Base-by-base conservation (phyloP, 2,888 invertebrate species). In the Eretmocerus hayati region DNA sequence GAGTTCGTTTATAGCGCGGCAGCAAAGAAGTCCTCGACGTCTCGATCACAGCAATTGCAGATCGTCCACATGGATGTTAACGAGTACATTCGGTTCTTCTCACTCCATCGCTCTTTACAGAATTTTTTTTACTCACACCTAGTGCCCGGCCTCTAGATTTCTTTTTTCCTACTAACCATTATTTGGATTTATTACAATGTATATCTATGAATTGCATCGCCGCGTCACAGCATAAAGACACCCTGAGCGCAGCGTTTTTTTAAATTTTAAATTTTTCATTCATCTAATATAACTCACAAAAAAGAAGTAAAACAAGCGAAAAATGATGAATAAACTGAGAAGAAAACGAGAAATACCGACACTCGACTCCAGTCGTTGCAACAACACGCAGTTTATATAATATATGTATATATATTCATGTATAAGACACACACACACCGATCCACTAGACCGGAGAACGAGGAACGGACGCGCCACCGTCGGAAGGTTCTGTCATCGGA, bases 91-190 rank as follows among this genome's bases (percentile, higher is more conserved):
- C 39, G 50, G 45, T 35, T 47, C 39, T 52, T 56, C 42, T 47
- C 50, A 20, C 38, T 46, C n/a, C 37, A 48, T 47, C 47, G 47
- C n/a, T 33, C 30, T 47, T 51, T 37, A 31, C 42, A 30, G 33
- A 46, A n/a, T n/a, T n/a, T n/a, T 49, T 37, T 37, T 37, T 48
- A 52, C 50, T 51, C 55, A 55, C 57, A 50, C 54, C 52, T 58
- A 61, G 59, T 61, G 59, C 59, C 62, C 61, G 62, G 61, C 59
- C 61, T 60, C 59, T 59, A 62, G 54, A 58, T 58, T 59, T 50
- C 16, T 41, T 42, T 49, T 50, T 44, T 56, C 55, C 57, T 58
- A 53, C 59, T 59, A 59, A 58, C 58, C 58, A 56, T 60, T 60
- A 56, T 52, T 52, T 54, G 50, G 55, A 57, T 57, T 56, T 52